These are phyloP conservation scores for Coelinius sp. DNA, from an alignment of 2,888 invertebrate genomes.

Conservation along the genomic window DNA sequence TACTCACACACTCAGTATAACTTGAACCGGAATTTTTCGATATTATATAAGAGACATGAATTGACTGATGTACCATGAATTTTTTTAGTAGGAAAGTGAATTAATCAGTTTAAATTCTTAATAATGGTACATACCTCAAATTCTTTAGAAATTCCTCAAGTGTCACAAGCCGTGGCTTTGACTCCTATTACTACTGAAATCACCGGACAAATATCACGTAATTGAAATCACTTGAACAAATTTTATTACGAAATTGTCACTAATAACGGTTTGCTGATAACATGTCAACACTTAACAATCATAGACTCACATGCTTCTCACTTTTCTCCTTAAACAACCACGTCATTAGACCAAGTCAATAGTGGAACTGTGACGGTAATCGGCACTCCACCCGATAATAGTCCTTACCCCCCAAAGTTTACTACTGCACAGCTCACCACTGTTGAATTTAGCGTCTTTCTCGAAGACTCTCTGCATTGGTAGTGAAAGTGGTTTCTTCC, in stretches of 20 bases:
- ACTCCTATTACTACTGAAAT: neutral
- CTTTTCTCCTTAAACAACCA: neutral
- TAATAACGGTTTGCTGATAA: neutral
- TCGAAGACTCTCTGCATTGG: constrained; percentile 57
- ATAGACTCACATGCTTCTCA: neutral
- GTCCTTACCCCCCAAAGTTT: constrained; percentile 33
- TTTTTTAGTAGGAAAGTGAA: neutral
- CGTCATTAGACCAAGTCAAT: neutral
- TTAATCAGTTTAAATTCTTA: neutral
- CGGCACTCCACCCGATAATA: constrained; percentile 10
- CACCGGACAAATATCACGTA: neutral
- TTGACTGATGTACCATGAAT: neutral
- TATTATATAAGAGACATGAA: constrained; percentile 39
- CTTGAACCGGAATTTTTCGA: constrained; percentile 36
- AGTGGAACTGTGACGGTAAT: constrained; percentile 3
- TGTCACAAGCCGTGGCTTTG: neutral
- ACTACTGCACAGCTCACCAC: neutral
- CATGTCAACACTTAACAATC: neutral
- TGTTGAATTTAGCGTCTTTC: constrained; percentile 53
- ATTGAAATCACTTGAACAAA: neutral
- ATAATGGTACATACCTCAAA: neutral
- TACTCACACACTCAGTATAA: constrained; percentile 13
- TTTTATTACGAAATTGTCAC: neutral
- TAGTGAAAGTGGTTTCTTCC: constrained; percentile 70
- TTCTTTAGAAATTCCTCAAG: neutral